Percentiles rank a stretch among this genome's conserved stretches.
Evolutionary conservation across 2,113 vertebrate species (phyloP).

Genomic region (Alethe castanea): DNA sequence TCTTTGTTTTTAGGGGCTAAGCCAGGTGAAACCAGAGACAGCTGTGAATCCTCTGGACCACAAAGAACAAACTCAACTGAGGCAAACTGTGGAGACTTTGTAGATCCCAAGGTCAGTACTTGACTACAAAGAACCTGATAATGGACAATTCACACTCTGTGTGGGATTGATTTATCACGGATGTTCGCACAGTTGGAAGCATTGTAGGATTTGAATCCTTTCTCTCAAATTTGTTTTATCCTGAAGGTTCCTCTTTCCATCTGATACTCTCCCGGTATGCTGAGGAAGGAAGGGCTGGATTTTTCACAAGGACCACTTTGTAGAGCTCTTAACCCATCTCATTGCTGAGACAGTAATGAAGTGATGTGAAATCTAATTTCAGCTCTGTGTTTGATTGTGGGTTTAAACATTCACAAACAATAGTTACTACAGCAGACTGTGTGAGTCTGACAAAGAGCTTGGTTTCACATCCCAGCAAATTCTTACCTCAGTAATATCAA

Average conservation of each 20-base stretch:
- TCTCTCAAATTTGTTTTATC: background rate
- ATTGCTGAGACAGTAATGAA: background rate
- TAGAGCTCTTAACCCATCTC: background rate
- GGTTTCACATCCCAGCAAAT: background rate
- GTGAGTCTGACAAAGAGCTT: background rate
- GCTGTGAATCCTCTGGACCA: conserved; percentile 55
- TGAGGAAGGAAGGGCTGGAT: background rate
- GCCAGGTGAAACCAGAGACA: conserved; percentile 68
- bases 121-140: background rate
- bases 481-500: background rate
- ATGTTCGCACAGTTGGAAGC: background rate
- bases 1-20: conserved; percentile 61
- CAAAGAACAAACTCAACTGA: conserved; percentile 71
- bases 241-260: background rate
- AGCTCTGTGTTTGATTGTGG: background rate
- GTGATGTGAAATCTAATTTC: background rate
- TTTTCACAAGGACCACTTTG: background rate
- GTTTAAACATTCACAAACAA: background rate
- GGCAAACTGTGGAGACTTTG: conserved; percentile 63
- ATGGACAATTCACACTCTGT: background rate
- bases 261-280: background rate
- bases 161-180: background rate
- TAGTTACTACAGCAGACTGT: background rate
- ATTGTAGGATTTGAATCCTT: background rate
- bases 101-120: conserved; percentile 74